Evolutionary conservation across 2,888 invertebrate species (phyloP).

Genomic region (Calameuta filiformis): DNA sequence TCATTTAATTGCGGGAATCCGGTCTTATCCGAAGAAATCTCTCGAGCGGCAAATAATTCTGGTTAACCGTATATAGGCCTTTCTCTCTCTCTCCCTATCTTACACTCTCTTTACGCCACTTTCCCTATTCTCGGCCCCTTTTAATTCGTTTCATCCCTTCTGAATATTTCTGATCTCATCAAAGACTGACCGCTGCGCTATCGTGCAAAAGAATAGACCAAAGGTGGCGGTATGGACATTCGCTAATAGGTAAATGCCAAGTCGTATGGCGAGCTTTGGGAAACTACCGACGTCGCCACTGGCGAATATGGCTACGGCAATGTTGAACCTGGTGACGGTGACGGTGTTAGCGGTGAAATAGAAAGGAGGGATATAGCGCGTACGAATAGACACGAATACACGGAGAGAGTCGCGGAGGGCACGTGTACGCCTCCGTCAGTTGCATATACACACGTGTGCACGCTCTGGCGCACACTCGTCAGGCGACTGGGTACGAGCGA

Average conservation of each 20-base stretch:
- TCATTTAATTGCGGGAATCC: constrained; percentile 62
- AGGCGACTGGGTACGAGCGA: constrained; percentile 17
- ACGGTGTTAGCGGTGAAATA: constrained; percentile 21
- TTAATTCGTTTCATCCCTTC: neutral
- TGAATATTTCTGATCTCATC: neutral
- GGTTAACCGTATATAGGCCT: neutral
- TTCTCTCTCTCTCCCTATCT: neutral
- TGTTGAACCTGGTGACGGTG: constrained; percentile 14
- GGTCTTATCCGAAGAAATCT: constrained; percentile 40
- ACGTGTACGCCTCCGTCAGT: constrained; percentile 12
- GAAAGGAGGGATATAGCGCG: neutral
- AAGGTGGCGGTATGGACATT: neutral
- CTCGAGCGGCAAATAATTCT: constrained; percentile 22
- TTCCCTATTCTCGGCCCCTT: neutral
- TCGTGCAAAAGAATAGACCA: neutral
- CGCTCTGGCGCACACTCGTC: constrained; percentile 9
- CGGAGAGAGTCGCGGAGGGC: neutral
- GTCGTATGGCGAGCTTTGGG: neutral
- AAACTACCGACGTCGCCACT: neutral
- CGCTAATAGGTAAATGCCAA: neutral
- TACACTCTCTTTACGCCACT: neutral
- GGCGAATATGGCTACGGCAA: neutral
- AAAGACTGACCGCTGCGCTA: neutral
- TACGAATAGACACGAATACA: neutral
- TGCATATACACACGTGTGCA: constrained; percentile 1